Base-by-base conservation (phyloP, 2,888 invertebrate species). In the Leptothorax acervorum region DNA sequence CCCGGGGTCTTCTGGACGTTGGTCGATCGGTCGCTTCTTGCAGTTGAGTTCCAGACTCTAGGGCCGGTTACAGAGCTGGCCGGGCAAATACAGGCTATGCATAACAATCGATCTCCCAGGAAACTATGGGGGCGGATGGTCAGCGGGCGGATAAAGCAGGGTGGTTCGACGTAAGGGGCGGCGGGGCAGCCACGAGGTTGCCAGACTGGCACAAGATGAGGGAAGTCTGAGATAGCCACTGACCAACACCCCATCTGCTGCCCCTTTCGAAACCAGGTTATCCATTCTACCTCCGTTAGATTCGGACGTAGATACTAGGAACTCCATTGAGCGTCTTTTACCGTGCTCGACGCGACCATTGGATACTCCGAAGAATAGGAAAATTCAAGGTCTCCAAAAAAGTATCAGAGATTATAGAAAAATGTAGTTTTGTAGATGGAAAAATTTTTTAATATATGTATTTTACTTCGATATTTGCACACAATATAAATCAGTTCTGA, bases 51-150 rank as follows among this genome's bases (percentile, higher is more conserved):
- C 90, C 86, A 89, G 90, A 91, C 87, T 89, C 85, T 79, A 78
- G 84, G 86, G 89, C 89, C 85, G 91, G 88, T 89, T 90, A 89
- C 90, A 91, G 90, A 90, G 91, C 91, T 90, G 91, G 94, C 93
- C 93, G 94, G 93, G 94, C 94, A 94, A 95, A 95, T 95, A 95
- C 94, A 94, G 93, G 94, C 95, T 94, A 95, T 95, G 95, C 94
- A 95, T 95, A 95, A 95, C 95, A 95, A 95, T 95, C 94, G 95
- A 95, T 95, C 94, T 94, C 93, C 92, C 93, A 92, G 94, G 94
- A 94, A 94, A 94, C 94, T 94, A 92, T 92, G 93, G 93, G 93
- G 93, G 94, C 92, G 93, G 93, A 92, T 93, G 94, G 94, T 93
- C 93, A 94, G 92, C 92, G 93, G 92, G 92, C 91, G 93, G 93